Conservation (phyloP, 30 jellyfish, hydroid and myxozoan species). For the Clytia hemisphaerica region DNA sequence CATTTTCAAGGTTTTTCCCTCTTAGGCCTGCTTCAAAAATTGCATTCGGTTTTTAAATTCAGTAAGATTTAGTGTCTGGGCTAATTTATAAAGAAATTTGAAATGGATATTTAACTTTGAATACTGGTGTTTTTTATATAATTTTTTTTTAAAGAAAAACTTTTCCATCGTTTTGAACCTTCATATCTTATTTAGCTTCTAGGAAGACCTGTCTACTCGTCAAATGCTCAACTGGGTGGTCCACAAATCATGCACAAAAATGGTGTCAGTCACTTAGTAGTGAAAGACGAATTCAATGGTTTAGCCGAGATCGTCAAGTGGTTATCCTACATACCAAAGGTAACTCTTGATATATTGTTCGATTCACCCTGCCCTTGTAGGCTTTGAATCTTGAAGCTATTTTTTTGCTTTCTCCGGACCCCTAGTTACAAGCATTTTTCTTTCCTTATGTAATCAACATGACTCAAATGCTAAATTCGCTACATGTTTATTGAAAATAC, state of each 20-base stretch:
- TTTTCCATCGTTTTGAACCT: not conserved
- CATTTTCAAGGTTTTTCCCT: no score
- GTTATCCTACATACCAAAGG: conserved; percentile 90
- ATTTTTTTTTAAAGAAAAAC: not conserved
- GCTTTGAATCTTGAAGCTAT: not conserved
- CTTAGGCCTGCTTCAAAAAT: no score
- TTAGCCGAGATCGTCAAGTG: conserved; percentile 46
- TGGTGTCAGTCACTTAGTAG: conserved; percentile 82
- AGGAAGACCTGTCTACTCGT: conserved; percentile 77
- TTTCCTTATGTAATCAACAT: no score
- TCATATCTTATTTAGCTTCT: conserved; percentile 79
- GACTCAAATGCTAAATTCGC: no score
- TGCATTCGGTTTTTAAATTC: no score
- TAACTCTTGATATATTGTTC: not conserved
- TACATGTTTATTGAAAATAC: no score
- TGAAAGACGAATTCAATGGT: conserved; percentile 71
- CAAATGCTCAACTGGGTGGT: conserved; percentile 95
- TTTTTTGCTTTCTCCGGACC: conserved; percentile 10
- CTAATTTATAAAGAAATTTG: no score
- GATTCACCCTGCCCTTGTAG: not conserved
- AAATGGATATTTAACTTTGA: no score
- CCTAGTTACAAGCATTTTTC: no score
- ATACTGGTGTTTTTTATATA: no score
- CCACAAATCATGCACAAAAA: conserved; percentile 75
- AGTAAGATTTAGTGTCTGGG: no score